A percentile compares a stretch with the other conserved stretches of the same genome.
Conservation (phyloP, 2,113 vertebrate species). For the Bostrychus sinensis region DNA sequence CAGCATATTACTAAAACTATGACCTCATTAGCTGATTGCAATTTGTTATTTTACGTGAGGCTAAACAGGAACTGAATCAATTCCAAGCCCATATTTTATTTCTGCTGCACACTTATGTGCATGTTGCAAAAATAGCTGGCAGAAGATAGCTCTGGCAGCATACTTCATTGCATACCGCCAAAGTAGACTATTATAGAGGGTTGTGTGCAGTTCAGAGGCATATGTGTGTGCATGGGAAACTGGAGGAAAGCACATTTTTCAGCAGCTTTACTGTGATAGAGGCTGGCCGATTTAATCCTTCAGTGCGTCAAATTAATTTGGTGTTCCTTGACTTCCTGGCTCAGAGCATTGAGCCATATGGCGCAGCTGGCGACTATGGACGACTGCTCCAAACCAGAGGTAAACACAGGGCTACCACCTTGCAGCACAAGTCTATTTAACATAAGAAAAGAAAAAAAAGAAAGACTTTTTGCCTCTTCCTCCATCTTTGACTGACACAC, state of each 20-base stretch:
- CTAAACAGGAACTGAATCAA: slow-evolving; percentile 1
- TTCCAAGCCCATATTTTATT: not conserved
- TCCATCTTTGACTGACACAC: slow-evolving; percentile 41
- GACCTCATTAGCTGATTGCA: not conserved
- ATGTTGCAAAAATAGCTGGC: not conserved
- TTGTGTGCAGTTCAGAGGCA: slow-evolving; percentile 18
- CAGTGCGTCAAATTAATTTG: slow-evolving; percentile 63
- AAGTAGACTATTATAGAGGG: slow-evolving; percentile 9
- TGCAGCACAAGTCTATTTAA: slow-evolving; percentile 9
- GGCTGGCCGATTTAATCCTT: slow-evolving; percentile 60
- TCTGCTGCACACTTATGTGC: slow-evolving; percentile 2
- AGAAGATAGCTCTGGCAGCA: not conserved
- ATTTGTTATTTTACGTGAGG: not conserved
- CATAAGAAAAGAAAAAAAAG: slow-evolving; percentile 16
- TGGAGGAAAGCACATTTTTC: slow-evolving; percentile 49
- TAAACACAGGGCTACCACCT: not conserved
- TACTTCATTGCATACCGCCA: slow-evolving; percentile 2
- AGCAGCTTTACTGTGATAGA: slow-evolving; percentile 44
- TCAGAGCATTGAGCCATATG: slow-evolving; percentile 55
- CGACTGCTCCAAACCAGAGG: slow-evolving; percentile 31
- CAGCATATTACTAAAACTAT: not conserved
- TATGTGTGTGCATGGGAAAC: slow-evolving; percentile 35
- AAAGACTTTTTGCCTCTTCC: slow-evolving; percentile 26
- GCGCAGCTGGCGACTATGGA: slow-evolving; percentile 37
- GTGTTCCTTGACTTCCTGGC: slow-evolving; percentile 67